Percentiles rank a stretch among this genome's conserved stretches.
Conservation (phyloP, 2,888 invertebrate genomes). For the Acronicta aceris region DNA sequence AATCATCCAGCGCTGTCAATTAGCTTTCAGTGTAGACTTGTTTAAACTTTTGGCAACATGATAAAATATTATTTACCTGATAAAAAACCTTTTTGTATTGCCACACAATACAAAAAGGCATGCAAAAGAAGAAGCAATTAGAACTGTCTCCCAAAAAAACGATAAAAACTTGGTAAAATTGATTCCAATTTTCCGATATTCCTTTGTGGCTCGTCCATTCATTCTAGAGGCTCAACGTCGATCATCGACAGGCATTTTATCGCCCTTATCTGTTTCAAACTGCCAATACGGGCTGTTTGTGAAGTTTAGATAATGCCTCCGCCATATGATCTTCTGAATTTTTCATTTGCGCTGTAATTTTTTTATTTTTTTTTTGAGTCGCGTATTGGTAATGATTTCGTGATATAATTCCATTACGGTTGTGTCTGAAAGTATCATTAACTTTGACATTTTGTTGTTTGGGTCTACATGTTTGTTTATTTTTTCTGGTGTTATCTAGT, state of each 20-base stretch:
- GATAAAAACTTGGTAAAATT: slow-evolving; percentile 49
- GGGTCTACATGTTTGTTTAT: slow-evolving; percentile 4
- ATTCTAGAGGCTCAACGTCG: slow-evolving; percentile 45
- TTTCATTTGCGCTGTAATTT: slow-evolving; percentile 43
- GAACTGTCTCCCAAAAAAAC: slow-evolving; percentile 22
- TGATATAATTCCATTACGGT: slow-evolving; percentile 21
- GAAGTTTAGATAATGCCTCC: slow-evolving; percentile 53
- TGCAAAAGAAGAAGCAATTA: slow-evolving; percentile 26
- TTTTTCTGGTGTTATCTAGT: not conserved
- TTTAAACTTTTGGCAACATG: too few species aligned
- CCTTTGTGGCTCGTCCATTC: slow-evolving; percentile 48
- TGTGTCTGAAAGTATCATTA: slow-evolving; percentile 8
- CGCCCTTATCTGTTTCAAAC: slow-evolving; percentile 57
- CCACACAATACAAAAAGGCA: not conserved
- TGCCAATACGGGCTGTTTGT: slow-evolving; percentile 54
- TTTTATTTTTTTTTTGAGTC: slow-evolving; percentile 26
- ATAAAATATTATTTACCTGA: too few species aligned
- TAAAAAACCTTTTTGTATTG: too few species aligned
- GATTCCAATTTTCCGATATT: slow-evolving; percentile 48
- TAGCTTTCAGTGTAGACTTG: too few species aligned
- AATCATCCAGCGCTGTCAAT: too few species aligned
- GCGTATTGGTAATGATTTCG: slow-evolving; percentile 42
- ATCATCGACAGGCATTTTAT: slow-evolving; percentile 57
- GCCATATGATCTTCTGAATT: slow-evolving; percentile 54
- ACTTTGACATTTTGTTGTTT: slow-evolving; percentile 4